Evolutionary conservation across 1,140 invertebrate genomes (phyloP), one percentile per base, ranked within the genome.

Genomic region (Probaryconus sp.): DNA sequence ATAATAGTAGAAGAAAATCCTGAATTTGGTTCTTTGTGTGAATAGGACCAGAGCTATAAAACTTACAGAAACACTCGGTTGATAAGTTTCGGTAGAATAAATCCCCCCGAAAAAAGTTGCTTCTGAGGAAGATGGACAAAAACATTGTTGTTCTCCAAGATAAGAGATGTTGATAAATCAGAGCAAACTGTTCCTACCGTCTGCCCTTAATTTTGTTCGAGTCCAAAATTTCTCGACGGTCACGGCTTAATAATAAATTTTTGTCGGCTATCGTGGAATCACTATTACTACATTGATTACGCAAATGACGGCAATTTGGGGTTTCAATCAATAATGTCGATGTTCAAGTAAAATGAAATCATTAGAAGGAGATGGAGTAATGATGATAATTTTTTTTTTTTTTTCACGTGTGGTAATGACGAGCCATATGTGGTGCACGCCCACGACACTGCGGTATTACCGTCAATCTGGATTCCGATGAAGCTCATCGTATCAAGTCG

Each of bases 361-460:
- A 56, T 70, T 70, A 70, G 56, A 60, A 53, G 37, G 33, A 48
- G 48, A 50, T 14, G 51, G 42, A 35, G 58, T 63, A 69, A 74
- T 71, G 58, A 42, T 63, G 50, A 71, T 71, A 33, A 63, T 71
- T 63, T 58, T 70, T 71, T 24, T 24, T 42, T 42, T 18, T 20
- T 67, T 61, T 40, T 61, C 53, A 50, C 48, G 24, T 61, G 45
- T 65, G 60, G 65, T 56, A 56, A 76, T 71, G 40, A 63, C 42
- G 53, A 58, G 55, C 48, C 40, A 56, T 45, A 50, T 51, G 43
- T 63, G 56, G 30, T 53, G 40, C 28, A 60, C 63, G 61, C 65
- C 60, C 55, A 67, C 55, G 65, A 75, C 43, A 69, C 40, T 21
- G 72, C 56, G 60, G 35, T 70, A 75, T 75, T 68, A 75, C 64